Conservation (phyloP, 2,888 invertebrate genomes). For the Octodonta nipae region DNA sequence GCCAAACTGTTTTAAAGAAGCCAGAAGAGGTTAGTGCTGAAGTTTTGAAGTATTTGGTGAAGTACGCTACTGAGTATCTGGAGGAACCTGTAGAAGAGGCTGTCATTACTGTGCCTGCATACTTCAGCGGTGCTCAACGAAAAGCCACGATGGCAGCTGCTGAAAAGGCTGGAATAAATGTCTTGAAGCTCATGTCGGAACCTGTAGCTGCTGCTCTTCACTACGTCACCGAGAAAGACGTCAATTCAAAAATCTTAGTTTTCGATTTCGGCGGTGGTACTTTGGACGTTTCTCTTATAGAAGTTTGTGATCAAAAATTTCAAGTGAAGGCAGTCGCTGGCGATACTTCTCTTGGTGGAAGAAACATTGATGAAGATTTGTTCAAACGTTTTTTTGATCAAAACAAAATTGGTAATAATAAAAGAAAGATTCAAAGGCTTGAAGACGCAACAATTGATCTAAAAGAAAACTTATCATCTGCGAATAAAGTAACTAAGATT, state of each 20-base stretch:
- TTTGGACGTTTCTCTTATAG: slow-evolving; percentile 18
- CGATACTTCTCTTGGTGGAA: slow-evolving; percentile 12
- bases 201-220: not conserved
- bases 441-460: too few relatives aligned
- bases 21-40: too few relatives aligned
- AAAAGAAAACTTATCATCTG: too few relatives aligned
- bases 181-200: slow-evolving; percentile 7
- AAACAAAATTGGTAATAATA: too few relatives aligned
- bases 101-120: slow-evolving; percentile 14
- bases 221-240: not conserved
- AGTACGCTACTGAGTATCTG: slow-evolving; percentile 11
- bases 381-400: too few relatives aligned
- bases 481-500: too few relatives aligned
- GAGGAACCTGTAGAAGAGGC: slow-evolving; percentile 11
- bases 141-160: slow-evolving; percentile 14
- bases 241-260: slow-evolving; percentile 2
- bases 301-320: slow-evolving; percentile 10
- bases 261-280: slow-evolving; percentile 21
- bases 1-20: slow-evolving; percentile 2
- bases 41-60: too few relatives aligned
- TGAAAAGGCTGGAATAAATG: slow-evolving; percentile 12
- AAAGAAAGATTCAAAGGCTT: too few relatives aligned
- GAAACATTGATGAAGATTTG: slow-evolving; percentile 11
- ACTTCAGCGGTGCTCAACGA: too few relatives aligned
- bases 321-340: slow-evolving; percentile 11